Base-by-base conservation (phyloP, 2,888 invertebrate genomes). In the Dioctria linearis region DNA sequence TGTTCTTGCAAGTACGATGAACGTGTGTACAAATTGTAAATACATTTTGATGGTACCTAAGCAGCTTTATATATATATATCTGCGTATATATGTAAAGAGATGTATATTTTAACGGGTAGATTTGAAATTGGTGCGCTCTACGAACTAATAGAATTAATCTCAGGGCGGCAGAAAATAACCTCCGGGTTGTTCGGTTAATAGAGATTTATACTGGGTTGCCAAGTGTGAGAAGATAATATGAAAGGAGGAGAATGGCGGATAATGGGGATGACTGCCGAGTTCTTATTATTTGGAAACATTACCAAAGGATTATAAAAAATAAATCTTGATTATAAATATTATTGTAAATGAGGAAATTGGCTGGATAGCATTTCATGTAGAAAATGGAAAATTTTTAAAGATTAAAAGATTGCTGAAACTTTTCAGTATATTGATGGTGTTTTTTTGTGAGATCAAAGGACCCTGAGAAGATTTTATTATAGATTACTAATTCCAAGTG, bases 131-230 rank as follows among this genome's bases (percentile, higher is more conserved):
- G 46, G 63, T 63, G 46, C 43, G 11, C 49, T 78, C 8, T 65
- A 51, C 65, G 43, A 25, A 43, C 63, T 78, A 78, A 78, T 78
- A 78, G 66, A 78, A 78, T 78, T 78, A 78, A 78, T 78, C 78
- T 65, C 66, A 40, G 63, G 78, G 78, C 66, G 40, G 78, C 66
- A 54, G 66, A 49, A 78, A 51, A 78, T 65, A 78, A 78, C 78
- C 78, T 65, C 65, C 39, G 65, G 65, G 63, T 49, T 37, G n/a
- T 78, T 78, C 9, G 65, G 78, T 78, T 78, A 78, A 78, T 78
- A 78, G 65, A 65, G 78, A 78, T 78, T 78, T 78, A 78, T 78
- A 65, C 40, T 69, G 2, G 69, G 69, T 49, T 69, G 69, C 49
- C 51, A 69, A 69, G 67, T 67, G 25, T 67, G 67, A 67, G 67